A percentile compares a stretch with the other conserved stretches of the same genome.
Conservation (phyloP, 2,113 vertebrate genomes). For the Hippocampus barbouri region DNA sequence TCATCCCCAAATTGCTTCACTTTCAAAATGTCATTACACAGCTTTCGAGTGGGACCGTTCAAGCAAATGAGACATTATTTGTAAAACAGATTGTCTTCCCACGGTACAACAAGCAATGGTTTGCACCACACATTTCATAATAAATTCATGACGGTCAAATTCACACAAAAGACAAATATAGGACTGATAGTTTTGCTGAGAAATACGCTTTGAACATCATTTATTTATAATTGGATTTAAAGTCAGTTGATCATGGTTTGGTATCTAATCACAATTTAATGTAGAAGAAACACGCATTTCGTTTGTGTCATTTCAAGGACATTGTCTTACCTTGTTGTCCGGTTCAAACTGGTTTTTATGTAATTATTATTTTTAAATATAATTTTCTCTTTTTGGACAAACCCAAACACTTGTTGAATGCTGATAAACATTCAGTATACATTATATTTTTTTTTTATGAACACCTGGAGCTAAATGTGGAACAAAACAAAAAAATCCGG, state of each 20-base stretch:
- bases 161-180: not conserved
- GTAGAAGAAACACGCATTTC: not conserved
- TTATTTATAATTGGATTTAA: not conserved
- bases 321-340: not conserved
- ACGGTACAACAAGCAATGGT: not conserved
- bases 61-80: not conserved
- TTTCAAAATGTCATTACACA: conserved; percentile 4
- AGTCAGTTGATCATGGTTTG: not conserved
- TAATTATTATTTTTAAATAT: too few species aligned
- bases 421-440: too few species aligned
- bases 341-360: not conserved
- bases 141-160: too few species aligned
- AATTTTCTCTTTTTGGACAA: too few species aligned
- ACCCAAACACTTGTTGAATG: too few species aligned
- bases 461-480: too few species aligned
- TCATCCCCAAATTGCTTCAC: conserved; percentile 1
- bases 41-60: not conserved
- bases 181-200: not conserved
- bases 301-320: not conserved
- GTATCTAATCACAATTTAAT: not conserved
- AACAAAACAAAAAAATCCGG: too few species aligned
- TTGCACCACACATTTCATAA: not conserved
- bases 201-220: not conserved
- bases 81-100: conserved; percentile 2
- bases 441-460: too few species aligned